phyloP scores from a whole-genome alignment of 1,140 invertebrate species.

The Orius insidiosus region DNA sequence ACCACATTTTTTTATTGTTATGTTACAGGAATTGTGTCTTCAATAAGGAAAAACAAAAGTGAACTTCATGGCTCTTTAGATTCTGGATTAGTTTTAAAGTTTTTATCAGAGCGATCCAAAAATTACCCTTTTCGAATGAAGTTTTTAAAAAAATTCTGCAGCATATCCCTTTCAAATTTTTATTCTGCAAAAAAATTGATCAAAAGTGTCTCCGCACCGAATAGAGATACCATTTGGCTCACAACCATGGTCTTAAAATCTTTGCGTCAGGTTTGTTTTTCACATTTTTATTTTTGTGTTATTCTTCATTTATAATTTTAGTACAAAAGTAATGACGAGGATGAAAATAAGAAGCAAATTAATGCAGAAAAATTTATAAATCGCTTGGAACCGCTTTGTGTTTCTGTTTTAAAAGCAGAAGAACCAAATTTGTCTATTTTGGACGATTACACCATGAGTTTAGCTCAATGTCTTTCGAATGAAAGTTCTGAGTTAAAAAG shows the following conservation, averaged over 20 bases:
- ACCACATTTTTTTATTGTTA: neutral
- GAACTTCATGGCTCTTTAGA: constrained; percentile 1
- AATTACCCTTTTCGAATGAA: neutral
- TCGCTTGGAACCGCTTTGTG: too few species aligned
- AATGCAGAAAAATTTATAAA: too few species aligned
- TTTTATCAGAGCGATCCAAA: neutral
- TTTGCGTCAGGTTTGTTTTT: constrained; percentile 6
- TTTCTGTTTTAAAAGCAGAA: too few species aligned
- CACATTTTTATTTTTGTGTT: neutral
- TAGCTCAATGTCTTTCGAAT: too few species aligned
- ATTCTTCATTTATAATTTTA: neutral
- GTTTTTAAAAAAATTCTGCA: constrained; percentile 5
- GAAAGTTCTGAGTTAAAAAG: too few species aligned
- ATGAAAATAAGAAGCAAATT: too few species aligned
- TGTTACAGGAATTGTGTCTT: constrained; percentile 6
- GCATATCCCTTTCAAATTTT: neutral
- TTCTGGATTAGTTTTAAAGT: constrained; percentile 7
- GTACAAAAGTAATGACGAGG: too few species aligned
- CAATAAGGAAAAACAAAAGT: neutral
- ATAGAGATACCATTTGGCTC: constrained; percentile 1
- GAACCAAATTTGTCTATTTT: too few species aligned
- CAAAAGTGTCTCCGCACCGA: neutral
- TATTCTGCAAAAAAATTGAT: constrained; percentile 8
- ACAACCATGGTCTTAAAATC: constrained; percentile 6
- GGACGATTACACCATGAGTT: too few species aligned